Evolutionary conservation across 2,888 invertebrate genomes (phyloP).

Genomic region (Meta bourneti): DNA sequence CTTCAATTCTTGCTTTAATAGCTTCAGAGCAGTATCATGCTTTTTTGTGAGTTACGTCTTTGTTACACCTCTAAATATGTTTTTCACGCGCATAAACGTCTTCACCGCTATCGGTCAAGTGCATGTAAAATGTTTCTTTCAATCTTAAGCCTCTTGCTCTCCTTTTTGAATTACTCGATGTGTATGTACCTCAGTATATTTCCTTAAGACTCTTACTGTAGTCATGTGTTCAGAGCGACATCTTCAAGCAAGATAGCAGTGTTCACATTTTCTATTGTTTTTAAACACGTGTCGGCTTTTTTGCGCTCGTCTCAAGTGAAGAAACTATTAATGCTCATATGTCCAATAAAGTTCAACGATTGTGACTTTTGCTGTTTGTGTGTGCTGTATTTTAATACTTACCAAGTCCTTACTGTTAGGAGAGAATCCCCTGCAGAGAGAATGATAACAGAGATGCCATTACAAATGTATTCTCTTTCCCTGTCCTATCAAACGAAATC

Average conservation of each 20-base stretch:
- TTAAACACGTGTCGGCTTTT: constrained; percentile 64
- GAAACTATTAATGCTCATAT: constrained; percentile 59
- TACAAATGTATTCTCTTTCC: background rate
- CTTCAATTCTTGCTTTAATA: too few species aligned
- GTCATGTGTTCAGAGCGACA: constrained; percentile 49
- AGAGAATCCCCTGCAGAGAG: background rate
- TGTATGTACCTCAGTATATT: constrained; percentile 67
- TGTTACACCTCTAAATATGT: too few species aligned
- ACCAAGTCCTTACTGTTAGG: background rate
- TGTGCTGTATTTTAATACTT: constrained; percentile 35
- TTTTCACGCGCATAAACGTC: too few species aligned
- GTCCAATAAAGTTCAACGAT: constrained; percentile 40
- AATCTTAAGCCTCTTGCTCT: too few species aligned
- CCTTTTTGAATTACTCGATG: background rate
- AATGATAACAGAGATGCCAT: constrained; percentile 9
- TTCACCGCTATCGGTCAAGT: too few species aligned
- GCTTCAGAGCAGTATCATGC: too few species aligned
- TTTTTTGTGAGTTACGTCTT: too few species aligned
- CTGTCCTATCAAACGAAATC: background rate
- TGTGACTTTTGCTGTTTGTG: constrained; percentile 17
- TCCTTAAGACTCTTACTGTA: constrained; percentile 63
- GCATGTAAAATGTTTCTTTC: too few species aligned
- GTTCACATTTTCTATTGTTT: constrained; percentile 68
- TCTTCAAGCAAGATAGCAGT: constrained; percentile 30
- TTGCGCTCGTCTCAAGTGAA: constrained; percentile 61